A percentile compares a stretch with the other conserved stretches of the same genome.
Evolutionary conservation across 1,140 invertebrate genomes (phyloP).

Genomic region (Trichonephila inaurata): DNA sequence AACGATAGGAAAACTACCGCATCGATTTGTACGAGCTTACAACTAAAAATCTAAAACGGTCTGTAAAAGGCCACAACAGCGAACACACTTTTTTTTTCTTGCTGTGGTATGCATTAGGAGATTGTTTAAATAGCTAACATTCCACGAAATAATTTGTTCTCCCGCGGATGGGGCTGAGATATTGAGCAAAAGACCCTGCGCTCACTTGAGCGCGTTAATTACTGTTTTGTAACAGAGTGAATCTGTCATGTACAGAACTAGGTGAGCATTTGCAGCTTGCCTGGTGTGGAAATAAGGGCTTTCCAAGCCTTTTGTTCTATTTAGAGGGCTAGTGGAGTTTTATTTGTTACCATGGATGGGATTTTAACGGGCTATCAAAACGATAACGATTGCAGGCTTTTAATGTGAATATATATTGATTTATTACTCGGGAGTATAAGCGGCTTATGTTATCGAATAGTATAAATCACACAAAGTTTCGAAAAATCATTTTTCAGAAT

Average conservation of each 20-base stretch:
- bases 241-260: slow-evolving; percentile 63
- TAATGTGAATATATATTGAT: neutral
- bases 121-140: slow-evolving; percentile 68
- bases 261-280: slow-evolving; percentile 42
- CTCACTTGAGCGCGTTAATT: slow-evolving; percentile 59
- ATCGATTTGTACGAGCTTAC: slow-evolving; percentile 1
- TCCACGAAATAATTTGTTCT: slow-evolving; percentile 46
- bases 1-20: slow-evolving; percentile 25
- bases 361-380: neutral
- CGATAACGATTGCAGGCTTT: neutral
- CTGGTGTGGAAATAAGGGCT: neutral
- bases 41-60: slow-evolving; percentile 32
- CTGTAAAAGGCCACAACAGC: neutral
- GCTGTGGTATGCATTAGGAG: slow-evolving; percentile 5
- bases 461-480: too few species aligned
- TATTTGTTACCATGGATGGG: neutral
- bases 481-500: too few species aligned
- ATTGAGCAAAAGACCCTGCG: slow-evolving; percentile 32
- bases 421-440: too few species aligned
- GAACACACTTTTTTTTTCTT: neutral
- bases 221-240: slow-evolving; percentile 53
- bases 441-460: too few species aligned
- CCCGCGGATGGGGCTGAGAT: slow-evolving; percentile 34
- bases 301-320: neutral
- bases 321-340: neutral